phyloP scores from a whole-genome alignment of 2,113 vertebrate species.

The Malurus melanocephalus region DNA sequence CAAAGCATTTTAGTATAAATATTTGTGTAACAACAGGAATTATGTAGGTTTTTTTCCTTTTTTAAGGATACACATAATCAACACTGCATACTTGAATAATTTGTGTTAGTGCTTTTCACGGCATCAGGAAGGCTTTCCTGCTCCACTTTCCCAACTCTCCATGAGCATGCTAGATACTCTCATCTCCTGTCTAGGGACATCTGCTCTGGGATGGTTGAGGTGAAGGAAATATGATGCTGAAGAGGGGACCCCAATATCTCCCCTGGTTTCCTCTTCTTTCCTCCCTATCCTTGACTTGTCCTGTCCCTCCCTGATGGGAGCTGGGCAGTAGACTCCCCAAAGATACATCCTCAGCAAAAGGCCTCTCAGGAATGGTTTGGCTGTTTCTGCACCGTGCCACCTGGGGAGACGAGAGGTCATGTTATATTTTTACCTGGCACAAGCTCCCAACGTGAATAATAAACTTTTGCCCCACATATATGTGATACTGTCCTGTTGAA shows the following conservation, averaged over 20 bases:
- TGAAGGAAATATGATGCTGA: not conserved
- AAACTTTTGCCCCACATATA: conserved; percentile 3
- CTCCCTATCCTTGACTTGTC: not conserved
- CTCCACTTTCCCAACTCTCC: not conserved
- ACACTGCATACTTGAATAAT: not conserved
- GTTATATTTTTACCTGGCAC: conserved; percentile 30
- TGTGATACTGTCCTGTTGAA: not conserved
- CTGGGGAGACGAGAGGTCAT: not conserved
- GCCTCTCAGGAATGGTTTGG: not conserved
- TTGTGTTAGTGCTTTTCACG: not conserved
- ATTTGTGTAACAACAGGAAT: not conserved
- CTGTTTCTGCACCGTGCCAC: not conserved
- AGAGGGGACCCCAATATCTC: not conserved
- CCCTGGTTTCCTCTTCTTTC: not conserved
- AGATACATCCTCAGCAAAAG: not conserved
- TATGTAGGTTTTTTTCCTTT: not conserved
- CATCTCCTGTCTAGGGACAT: not conserved
- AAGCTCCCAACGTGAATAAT: not conserved
- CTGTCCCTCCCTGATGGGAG: not conserved
- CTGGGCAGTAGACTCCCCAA: not conserved
- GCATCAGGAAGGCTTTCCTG: not conserved
- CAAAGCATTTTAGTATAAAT: not conserved
- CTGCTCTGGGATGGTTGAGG: not conserved
- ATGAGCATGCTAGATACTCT: not conserved
- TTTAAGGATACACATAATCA: not conserved